phyloP scores from a whole-genome alignment of 1,140 invertebrate genomes.

The Drosophila auraria region DNA sequence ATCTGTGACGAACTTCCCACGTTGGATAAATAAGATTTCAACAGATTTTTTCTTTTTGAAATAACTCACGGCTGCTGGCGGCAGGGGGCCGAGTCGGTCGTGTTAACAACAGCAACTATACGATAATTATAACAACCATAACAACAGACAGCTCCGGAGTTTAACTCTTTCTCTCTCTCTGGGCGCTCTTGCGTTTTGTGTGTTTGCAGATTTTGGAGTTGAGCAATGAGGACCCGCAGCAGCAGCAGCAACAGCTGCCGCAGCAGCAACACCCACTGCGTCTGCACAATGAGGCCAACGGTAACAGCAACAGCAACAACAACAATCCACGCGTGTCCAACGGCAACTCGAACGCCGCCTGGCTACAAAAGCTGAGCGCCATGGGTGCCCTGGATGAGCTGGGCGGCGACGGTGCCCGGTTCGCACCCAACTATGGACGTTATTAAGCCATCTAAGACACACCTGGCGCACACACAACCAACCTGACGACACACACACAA shows the following conservation, averaged over 20 bases:
- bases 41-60: slow-evolving; percentile 69
- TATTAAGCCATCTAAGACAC: slow-evolving; percentile 28
- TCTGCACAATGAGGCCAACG: slow-evolving; percentile 77
- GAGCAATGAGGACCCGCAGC: slow-evolving; percentile 81
- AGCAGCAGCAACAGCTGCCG: slow-evolving; percentile 45
- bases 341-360: slow-evolving; percentile 65
- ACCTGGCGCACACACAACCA: slow-evolving; percentile 15
- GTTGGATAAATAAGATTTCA: slow-evolving; percentile 74
- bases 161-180: slow-evolving; percentile 54
- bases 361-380: slow-evolving; percentile 72
- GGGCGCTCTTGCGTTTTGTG: slow-evolving; percentile 42
- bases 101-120: slow-evolving; percentile 64
- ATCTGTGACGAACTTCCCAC: slow-evolving; percentile 70
- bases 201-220: slow-evolving; percentile 84
- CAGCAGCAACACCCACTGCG: slow-evolving; percentile 68
- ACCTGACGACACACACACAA: slow-evolving; percentile 9
- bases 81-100: slow-evolving; percentile 47
- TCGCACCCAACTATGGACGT: slow-evolving; percentile 52
- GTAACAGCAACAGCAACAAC: slow-evolving; percentile 30
- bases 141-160: slow-evolving; percentile 52
- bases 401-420: slow-evolving; percentile 46
- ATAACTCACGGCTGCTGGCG: slow-evolving; percentile 57
- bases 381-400: slow-evolving; percentile 71
- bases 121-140: slow-evolving; percentile 75
- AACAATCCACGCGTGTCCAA: slow-evolving; percentile 57